A percentile compares a stretch with the other conserved stretches of the same genome.
Conservation (phyloP, 2,888 invertebrate species). For the Lycia hirtaria region DNA sequence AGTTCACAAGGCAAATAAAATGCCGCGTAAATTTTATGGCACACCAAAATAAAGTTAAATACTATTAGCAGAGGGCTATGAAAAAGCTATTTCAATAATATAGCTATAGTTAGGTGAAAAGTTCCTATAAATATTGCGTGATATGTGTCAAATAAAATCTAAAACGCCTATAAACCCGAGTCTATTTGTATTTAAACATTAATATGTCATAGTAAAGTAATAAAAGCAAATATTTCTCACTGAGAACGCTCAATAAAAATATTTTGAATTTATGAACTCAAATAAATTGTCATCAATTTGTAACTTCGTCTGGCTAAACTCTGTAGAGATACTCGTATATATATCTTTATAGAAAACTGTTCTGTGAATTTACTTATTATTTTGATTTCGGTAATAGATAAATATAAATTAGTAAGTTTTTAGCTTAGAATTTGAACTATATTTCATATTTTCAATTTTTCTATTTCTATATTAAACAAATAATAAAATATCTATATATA, state of each 20-base stretch:
- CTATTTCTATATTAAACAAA: no score
- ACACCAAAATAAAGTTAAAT: background rate
- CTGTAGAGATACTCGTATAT: no score
- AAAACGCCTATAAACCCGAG: slow-evolving; percentile 5
- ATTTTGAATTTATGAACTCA: slow-evolving; percentile 17
- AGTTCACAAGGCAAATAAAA: no score
- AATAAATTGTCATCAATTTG: background rate
- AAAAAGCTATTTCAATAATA: background rate
- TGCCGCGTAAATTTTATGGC: no score
- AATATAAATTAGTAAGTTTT: no score
- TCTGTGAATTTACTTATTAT: no score
- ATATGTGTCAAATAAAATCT: slow-evolving; percentile 5
- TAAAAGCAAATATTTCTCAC: slow-evolving; percentile 10
- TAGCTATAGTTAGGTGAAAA: background rate
- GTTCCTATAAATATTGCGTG: background rate
- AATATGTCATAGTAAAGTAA: background rate
- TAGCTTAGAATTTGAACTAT: no score
- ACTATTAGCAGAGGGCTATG: background rate
- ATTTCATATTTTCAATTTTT: no score
- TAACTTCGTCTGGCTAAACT: no score
- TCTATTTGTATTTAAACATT: slow-evolving; percentile 1
- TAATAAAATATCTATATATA: no score
- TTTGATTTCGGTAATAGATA: no score
- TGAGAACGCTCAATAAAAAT: slow-evolving; percentile 16
- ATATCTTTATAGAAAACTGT: no score